Conservation (phyloP, 2,113 vertebrate species). For the Bos indicus region DNA sequence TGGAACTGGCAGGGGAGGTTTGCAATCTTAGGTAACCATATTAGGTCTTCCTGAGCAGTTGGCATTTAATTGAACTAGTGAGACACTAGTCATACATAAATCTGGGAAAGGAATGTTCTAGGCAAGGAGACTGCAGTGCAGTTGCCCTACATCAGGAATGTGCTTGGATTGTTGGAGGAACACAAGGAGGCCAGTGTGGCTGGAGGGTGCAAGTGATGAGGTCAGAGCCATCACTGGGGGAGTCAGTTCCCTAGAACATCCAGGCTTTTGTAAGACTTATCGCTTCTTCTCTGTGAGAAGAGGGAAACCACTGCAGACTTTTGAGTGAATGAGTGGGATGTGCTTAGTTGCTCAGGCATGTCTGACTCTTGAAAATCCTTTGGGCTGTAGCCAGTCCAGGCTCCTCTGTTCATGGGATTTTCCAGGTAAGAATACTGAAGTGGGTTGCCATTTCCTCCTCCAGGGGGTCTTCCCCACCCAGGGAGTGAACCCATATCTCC, state of each 20-base stretch:
- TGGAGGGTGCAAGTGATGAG: neutral
- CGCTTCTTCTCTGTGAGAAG: neutral
- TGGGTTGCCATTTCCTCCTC: neutral
- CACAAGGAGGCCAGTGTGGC: neutral
- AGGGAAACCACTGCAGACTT: neutral
- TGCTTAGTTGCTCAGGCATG: neutral
- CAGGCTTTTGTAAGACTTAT: neutral
- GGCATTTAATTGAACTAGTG: neutral
- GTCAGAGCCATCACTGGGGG: neutral
- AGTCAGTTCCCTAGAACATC: neutral
- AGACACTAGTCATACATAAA: neutral
- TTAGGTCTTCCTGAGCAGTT: neutral
- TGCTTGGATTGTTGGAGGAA: neutral
- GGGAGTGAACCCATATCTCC: neutral
- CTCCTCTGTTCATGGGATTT: neutral
- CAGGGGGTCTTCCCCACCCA: neutral
- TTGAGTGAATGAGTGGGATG: neutral
- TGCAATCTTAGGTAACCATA: neutral
- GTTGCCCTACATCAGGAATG: neutral
- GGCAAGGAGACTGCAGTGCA: neutral
- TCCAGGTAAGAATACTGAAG: neutral
- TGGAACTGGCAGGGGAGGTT: neutral
- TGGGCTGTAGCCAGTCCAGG: neutral
- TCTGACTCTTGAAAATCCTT: neutral
- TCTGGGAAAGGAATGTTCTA: neutral